A percentile compares a stretch with the other conserved stretches of the same genome.
Evolutionary conservation across 2,797 vertebrate species (phyloP).

Genomic region (Aythya fuligula): DNA sequence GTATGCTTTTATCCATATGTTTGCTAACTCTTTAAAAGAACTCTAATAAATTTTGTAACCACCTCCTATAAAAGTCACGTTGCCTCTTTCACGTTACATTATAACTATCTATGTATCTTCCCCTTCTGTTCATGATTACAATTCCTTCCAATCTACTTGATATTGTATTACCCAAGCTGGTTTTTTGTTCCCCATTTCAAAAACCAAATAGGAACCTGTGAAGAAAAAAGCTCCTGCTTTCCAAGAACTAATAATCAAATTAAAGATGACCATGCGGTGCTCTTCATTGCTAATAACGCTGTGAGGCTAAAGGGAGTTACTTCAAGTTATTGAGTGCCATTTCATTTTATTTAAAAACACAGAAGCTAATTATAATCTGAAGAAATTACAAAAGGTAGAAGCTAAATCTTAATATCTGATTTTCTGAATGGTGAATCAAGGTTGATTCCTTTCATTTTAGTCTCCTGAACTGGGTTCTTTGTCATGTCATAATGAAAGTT

Average conservation of each 20-base stretch:
- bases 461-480: neutral
- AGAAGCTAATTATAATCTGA: neutral
- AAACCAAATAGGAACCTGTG: neutral
- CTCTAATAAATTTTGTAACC: conserved; percentile 21
- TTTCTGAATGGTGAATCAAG: neutral
- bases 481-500: neutral
- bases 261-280: neutral
- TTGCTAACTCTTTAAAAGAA: conserved; percentile 8
- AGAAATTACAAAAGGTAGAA: neutral
- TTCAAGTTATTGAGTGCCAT: neutral
- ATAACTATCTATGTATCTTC: neutral
- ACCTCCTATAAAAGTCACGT: neutral
- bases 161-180: neutral
- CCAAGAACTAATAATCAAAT: neutral
- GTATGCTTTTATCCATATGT: neutral
- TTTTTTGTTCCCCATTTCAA: neutral
- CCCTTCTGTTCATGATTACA: conserved; percentile 36
- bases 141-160: conserved; percentile 5
- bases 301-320: neutral
- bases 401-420: neutral
- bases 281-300: neutral
- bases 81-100: conserved; percentile 14
- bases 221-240: neutral
- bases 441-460: conserved; percentile 1
- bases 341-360: neutral